A percentile compares a stretch with the other conserved stretches of the same genome.
These are phyloP conservation scores for Aphidius gifuensis DNA, from an alignment of 1,140 invertebrate species.

Conservation along the genomic window DNA sequence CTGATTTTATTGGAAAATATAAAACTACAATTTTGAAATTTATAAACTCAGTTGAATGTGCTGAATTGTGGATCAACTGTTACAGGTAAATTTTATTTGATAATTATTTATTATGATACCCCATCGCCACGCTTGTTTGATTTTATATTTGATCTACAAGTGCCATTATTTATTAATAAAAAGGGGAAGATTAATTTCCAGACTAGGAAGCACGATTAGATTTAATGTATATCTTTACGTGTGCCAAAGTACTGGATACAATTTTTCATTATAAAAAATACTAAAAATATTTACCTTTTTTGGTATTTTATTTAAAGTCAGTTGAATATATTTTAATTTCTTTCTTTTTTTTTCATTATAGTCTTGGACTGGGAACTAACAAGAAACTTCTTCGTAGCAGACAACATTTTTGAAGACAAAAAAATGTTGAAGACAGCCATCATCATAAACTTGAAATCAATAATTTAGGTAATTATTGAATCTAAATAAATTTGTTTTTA, in stretches of 20 bases:
- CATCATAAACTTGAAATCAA: constrained; percentile 61
- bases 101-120: constrained; percentile 23
- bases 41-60: too few relatives aligned
- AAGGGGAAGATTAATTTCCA: constrained; percentile 44
- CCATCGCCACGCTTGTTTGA: constrained; percentile 48
- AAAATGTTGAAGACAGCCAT: too few relatives aligned
- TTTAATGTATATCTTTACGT: constrained; percentile 32
- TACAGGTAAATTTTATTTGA: neutral
- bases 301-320: constrained; percentile 67
- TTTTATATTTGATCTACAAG: constrained; percentile 35
- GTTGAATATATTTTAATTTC: constrained; percentile 52
- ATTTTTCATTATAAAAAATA: neutral
- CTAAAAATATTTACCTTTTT: constrained; percentile 60
- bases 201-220: constrained; percentile 46
- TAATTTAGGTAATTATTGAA: constrained; percentile 81
- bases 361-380: constrained; percentile 81
- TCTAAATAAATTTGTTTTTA: constrained; percentile 10
- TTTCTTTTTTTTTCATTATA: constrained; percentile 45
- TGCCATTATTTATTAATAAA: constrained; percentile 37
- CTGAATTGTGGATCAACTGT: too few relatives aligned
- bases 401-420: too few relatives aligned
- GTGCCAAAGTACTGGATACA: constrained; percentile 44
- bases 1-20: too few relatives aligned
- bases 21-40: too few relatives aligned
- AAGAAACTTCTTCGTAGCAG: constrained; percentile 72